A percentile compares a stretch with the other conserved stretches of the same genome.
Evolutionary conservation across 2,888 invertebrate genomes (phyloP).

Genomic region (Nasonovia ribisnigri): DNA sequence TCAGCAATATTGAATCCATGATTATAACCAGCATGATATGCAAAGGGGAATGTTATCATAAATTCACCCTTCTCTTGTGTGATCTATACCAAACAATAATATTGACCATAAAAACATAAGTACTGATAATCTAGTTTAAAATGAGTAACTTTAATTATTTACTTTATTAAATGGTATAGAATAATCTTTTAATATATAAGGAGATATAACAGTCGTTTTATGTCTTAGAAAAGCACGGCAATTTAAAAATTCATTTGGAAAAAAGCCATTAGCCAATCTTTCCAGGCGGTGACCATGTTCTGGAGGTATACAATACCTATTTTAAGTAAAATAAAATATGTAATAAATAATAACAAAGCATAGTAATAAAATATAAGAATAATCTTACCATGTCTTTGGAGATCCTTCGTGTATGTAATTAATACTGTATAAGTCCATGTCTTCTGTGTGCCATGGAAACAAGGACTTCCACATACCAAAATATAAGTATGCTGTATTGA

Average conservation of each 20-base stretch:
- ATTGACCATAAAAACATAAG: background rate
- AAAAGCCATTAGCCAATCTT: slow-evolving; percentile 91
- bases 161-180: slow-evolving; percentile 95
- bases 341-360: background rate
- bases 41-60: slow-evolving; percentile 99
- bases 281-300: slow-evolving; percentile 95
- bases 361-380: background rate
- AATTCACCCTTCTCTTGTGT: slow-evolving; percentile 97
- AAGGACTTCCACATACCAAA: slow-evolving; percentile 99
- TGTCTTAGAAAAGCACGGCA: slow-evolving; percentile 95
- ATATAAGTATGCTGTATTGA: slow-evolving; percentile 98
- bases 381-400: slow-evolving; percentile 86
- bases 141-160: slow-evolving; percentile 66
- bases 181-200: slow-evolving; percentile 91
- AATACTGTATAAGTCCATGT: slow-evolving; percentile 99
- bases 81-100: slow-evolving; percentile 74
- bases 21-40: slow-evolving; percentile 98
- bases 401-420: slow-evolving; percentile 98
- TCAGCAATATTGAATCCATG: slow-evolving; percentile 99
- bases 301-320: slow-evolving; percentile 96
- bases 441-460: slow-evolving; percentile 99
- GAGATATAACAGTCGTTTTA: slow-evolving; percentile 98
- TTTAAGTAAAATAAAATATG: slow-evolving; percentile 70
- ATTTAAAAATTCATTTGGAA: slow-evolving; percentile 84
- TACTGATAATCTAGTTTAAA: background rate